Conservation (phyloP, 1,140 invertebrate species). For the Drosophila elegans region DNA sequence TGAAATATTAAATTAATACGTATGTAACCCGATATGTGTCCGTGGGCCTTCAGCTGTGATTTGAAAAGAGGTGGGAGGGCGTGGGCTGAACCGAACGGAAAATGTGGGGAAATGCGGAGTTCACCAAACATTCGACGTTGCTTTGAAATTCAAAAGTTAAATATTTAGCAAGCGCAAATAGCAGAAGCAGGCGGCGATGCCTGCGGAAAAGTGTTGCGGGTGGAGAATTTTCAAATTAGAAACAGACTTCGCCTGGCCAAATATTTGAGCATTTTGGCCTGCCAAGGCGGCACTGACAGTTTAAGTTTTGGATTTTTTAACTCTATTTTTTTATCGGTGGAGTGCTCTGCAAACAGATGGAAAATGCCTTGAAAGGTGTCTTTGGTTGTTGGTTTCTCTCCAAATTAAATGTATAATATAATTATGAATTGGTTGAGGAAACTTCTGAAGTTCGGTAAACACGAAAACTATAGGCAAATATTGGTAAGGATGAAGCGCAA, state of each 20-base stretch:
- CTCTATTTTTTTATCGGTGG: conserved; percentile 10
- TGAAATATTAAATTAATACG: conserved; percentile 74
- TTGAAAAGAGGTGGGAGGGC: conserved; percentile 9
- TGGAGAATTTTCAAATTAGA: conserved; percentile 61
- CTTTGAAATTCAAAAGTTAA: conserved; percentile 75
- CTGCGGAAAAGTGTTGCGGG: conserved; percentile 25
- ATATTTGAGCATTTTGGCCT: conserved; percentile 58
- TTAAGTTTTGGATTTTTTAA: conserved; percentile 40
- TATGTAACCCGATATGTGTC: conserved; percentile 52
- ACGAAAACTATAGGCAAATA: conserved; percentile 20
- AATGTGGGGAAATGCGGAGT: conserved; percentile 18
- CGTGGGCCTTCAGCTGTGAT: conserved; percentile 39
- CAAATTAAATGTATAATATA: conserved; percentile 34
- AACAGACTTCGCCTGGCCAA: conserved; percentile 58
- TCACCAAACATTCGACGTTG: conserved; percentile 45
- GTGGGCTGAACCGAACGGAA: not conserved
- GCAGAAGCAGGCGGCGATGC: conserved; percentile 18
- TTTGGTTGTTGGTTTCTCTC: conserved; percentile 12
- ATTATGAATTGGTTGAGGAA: conserved; percentile 21
- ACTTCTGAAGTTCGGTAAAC: conserved; percentile 49
- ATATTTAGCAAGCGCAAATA: conserved; percentile 65
- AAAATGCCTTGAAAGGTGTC: conserved; percentile 33
- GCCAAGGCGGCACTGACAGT: conserved; percentile 31
- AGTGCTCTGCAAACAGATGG: conserved; percentile 37
- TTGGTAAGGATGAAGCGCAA: not conserved